These are phyloP conservation scores for Scotopteryx bipunctaria DNA, from an alignment of 2,888 invertebrate species.

Conservation along the genomic window DNA sequence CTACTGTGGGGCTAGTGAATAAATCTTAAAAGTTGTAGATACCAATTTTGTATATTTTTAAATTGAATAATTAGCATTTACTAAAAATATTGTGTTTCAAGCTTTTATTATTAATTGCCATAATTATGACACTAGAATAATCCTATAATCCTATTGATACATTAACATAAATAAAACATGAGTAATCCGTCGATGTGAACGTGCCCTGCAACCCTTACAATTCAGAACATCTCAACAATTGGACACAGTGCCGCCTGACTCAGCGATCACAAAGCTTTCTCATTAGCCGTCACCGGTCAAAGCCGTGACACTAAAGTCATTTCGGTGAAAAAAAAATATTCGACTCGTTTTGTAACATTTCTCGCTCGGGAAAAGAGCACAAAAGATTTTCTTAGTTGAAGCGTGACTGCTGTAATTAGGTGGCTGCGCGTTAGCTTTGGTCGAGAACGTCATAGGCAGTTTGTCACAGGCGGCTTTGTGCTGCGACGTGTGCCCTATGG, in stretches of 20 bases:
- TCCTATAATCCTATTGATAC: background rate
- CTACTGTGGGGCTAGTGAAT: too few relatives aligned
- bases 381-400: slow-evolving; percentile 79
- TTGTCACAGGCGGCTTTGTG: slow-evolving; percentile 34
- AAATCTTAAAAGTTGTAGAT: too few relatives aligned
- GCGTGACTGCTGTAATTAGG: slow-evolving; percentile 81
- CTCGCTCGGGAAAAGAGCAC: slow-evolving; percentile 77
- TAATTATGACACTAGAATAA: too few relatives aligned
- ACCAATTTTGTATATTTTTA: too few relatives aligned
- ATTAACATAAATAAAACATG: background rate
- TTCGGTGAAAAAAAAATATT: slow-evolving; percentile 68
- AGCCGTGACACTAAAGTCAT: slow-evolving; percentile 79
- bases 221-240: slow-evolving; percentile 71
- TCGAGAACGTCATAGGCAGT: slow-evolving; percentile 50
- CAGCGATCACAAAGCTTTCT: slow-evolving; percentile 79
- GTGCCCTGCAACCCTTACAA: slow-evolving; percentile 59
- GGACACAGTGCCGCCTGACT: slow-evolving; percentile 75
- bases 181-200: slow-evolving; percentile 1
- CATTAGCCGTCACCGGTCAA: slow-evolving; percentile 77
- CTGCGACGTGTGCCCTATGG: slow-evolving; percentile 36
- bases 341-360: slow-evolving; percentile 75
- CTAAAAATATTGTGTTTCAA: too few relatives aligned
- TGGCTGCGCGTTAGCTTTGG: slow-evolving; percentile 48
- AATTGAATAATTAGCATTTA: too few relatives aligned
- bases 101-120: too few relatives aligned